Conservation (phyloP, 2,797 vertebrate genomes). For the Diplodus puntazzo region DNA sequence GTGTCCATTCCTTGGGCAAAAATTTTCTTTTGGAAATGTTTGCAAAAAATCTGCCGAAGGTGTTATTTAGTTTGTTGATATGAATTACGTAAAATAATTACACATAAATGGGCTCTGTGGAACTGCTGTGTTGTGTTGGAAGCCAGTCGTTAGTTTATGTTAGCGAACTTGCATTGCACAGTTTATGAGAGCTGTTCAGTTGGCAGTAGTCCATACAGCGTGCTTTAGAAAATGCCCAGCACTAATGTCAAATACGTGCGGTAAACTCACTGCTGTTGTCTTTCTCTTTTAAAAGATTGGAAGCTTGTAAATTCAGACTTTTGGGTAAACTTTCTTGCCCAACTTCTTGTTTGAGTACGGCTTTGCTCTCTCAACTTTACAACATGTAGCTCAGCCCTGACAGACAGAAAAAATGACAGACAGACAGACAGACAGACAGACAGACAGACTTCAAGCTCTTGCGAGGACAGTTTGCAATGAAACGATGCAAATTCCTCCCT, state of each 20-base stretch:
- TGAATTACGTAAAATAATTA: not conserved
- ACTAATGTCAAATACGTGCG: constrained; percentile 7
- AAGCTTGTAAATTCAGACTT: constrained; percentile 11
- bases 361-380: constrained; percentile 16
- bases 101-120: not conserved
- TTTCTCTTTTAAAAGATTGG: constrained; percentile 1
- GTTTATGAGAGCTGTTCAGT: not conserved
- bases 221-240: constrained; percentile 28
- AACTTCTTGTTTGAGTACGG: constrained; percentile 17
- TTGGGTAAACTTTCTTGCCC: not conserved
- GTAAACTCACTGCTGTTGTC: constrained; percentile 31
- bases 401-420: not conserved
- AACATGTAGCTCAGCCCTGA: constrained; percentile 26
- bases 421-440: not conserved
- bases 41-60: not conserved
- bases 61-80: not conserved
- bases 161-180: too few species aligned
- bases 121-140: too few species aligned
- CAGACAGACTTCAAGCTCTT: constrained; percentile 52
- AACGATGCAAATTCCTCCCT: constrained; percentile 46
- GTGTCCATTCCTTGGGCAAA: not conserved
- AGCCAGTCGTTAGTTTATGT: too few species aligned
- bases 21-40: not conserved
- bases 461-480: constrained; percentile 44
- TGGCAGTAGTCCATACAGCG: not conserved